phyloP scores from a whole-genome alignment of 2,797 vertebrate species.

The Peromyscus melanophrys region DNA sequence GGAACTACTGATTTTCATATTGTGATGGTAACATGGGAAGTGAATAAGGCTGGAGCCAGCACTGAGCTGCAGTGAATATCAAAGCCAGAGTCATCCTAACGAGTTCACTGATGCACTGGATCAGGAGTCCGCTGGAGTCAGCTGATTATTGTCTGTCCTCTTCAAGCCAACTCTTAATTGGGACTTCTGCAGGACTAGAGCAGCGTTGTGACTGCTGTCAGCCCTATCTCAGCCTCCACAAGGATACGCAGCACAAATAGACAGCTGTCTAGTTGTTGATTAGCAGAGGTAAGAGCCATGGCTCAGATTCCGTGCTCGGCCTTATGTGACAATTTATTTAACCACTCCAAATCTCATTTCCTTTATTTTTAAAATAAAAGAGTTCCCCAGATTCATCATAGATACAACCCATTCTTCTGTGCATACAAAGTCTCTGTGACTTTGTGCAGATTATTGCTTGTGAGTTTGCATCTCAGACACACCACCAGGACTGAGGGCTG shows the following conservation, averaged over 20 bases:
- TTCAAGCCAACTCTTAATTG: conserved; percentile 16
- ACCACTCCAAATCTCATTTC: not conserved
- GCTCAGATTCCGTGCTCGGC: not conserved
- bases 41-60: not conserved
- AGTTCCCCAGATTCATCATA: not conserved
- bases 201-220: not conserved
- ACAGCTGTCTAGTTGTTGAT: not conserved
- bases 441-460: not conserved
- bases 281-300: not conserved
- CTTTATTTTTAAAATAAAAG: conserved; percentile 39
- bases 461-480: not conserved
- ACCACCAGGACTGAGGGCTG: conserved; percentile 4
- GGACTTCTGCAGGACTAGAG: not conserved
- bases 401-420: not conserved
- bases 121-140: not conserved
- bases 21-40: not conserved
- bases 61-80: not conserved
- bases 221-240: not conserved
- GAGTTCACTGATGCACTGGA: not conserved
- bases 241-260: not conserved
- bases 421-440: not conserved
- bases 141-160: not conserved
- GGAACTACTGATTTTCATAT: not conserved
- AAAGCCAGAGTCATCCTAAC: not conserved
- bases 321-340: not conserved